A percentile compares a stretch with the other conserved stretches of the same genome.
phyloP scores from a whole-genome alignment of 2,113 vertebrate species.

The Otus sunia region DNA sequence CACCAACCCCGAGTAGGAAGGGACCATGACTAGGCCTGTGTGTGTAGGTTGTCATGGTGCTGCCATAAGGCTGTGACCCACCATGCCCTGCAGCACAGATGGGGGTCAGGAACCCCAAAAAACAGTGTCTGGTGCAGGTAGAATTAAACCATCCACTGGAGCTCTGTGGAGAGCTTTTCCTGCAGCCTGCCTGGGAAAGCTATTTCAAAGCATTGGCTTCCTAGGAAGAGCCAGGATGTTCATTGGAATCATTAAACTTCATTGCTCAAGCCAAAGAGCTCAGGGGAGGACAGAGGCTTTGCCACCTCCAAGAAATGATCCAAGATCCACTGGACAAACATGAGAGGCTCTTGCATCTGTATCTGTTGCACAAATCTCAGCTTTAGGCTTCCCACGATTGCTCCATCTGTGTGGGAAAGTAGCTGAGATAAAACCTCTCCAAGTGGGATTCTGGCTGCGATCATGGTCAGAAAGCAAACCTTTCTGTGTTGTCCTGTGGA shows the following conservation, averaged over 20 bases:
- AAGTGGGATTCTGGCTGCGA: background rate
- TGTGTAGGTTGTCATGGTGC: background rate
- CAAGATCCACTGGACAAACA: background rate
- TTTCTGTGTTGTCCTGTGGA: background rate
- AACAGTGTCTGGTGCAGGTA: rapidly evolving
- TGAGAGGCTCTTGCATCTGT: background rate
- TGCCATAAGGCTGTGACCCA: background rate
- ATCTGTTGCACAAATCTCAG: background rate
- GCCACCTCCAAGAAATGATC: background rate
- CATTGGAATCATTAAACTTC: background rate
- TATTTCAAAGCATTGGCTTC: background rate
- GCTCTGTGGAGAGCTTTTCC: background rate
- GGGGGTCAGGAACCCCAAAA: background rate
- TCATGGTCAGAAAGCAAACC: background rate
- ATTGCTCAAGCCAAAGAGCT: background rate
- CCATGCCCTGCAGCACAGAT: background rate
- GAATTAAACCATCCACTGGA: background rate
- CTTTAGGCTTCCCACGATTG: background rate
- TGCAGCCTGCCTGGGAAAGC: background rate
- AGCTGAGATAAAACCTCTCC: background rate
- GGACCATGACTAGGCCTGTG: background rate
- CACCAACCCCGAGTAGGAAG: rapidly evolving
- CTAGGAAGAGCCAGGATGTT: background rate
- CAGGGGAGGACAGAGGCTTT: background rate
- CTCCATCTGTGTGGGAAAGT: background rate